phyloP scores from a whole-genome alignment of 2,888 invertebrate genomes.

The Sylvicola cinctus region DNA sequence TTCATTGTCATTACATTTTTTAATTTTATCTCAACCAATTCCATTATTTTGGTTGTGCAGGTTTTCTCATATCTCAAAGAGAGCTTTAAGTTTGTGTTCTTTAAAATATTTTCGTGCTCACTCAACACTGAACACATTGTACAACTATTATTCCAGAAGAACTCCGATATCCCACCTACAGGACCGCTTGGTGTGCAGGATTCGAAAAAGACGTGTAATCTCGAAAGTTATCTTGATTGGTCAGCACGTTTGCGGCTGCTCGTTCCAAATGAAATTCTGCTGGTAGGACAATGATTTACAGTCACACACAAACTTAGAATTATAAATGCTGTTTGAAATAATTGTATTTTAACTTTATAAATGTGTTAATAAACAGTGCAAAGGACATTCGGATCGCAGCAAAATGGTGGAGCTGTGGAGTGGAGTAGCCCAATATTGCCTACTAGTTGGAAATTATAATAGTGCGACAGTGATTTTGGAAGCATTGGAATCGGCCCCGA shows the following conservation, averaged over 20 bases:
- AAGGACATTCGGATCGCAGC: slow-evolving; percentile 21
- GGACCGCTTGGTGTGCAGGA: slow-evolving; percentile 19
- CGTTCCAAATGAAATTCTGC: slow-evolving; percentile 25
- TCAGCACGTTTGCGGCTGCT: slow-evolving; percentile 23
- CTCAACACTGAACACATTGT: too few relatives aligned
- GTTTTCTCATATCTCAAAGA: neutral
- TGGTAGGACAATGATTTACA: slow-evolving; percentile 18
- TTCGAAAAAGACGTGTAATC: slow-evolving; percentile 25
- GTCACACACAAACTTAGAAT: too few relatives aligned
- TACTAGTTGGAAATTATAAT: slow-evolving; percentile 25
- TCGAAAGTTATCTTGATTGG: slow-evolving; percentile 26
- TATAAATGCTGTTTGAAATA: too few relatives aligned
- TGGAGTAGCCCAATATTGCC: slow-evolving; percentile 24
- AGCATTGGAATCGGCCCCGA: slow-evolving; percentile 23
- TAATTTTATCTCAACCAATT: too few relatives aligned
- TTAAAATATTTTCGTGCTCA: too few relatives aligned
- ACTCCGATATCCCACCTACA: too few relatives aligned
- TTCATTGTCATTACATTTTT: slow-evolving; percentile 3
- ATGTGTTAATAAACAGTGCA: too few relatives aligned
- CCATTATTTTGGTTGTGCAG: too few relatives aligned
- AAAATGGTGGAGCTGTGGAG: slow-evolving; percentile 24
- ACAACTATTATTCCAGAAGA: too few relatives aligned
- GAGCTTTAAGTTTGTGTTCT: too few relatives aligned
- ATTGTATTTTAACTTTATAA: too few relatives aligned
- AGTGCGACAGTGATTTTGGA: slow-evolving; percentile 25